Evolutionary conservation across 2,113 vertebrate species (phyloP), one percentile per base, ranked within the genome.

Genomic region (Forbesichthys papilliferus): DNA sequence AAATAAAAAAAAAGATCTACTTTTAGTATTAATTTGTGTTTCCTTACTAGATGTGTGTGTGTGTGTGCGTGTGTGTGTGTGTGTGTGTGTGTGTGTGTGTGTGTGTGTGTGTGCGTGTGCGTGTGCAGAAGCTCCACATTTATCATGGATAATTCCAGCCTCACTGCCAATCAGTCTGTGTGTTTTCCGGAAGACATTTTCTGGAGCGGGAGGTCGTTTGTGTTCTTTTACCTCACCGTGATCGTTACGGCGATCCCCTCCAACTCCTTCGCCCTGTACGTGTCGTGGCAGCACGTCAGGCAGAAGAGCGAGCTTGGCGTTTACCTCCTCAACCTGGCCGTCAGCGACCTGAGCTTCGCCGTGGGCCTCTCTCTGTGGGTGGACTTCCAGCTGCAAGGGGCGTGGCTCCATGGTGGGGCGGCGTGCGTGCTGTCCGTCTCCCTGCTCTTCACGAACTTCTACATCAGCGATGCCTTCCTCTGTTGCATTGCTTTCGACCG

Each of bases 401-500:
- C 89, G 60, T 96, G 95, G 96, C 62, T 8, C 0, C 63, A 91
- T 3, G 86, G 93, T 1, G 11, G 72, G 0, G 18, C 13, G 0
- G 51, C 84, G 1, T 96, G 93, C 51, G 1, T 82, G 0, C 12
- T 90, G 2, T 92, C 87, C 0, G 82, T 92, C 20, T 94, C 93
- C 49, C 59, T 93, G 18, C 92, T 87, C 48, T 93, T 92, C 73
- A 89, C 93, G 49, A 96, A 97, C 79, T 95, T 95, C 20, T 96
- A 97, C 86, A 94, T 91, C 75, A 95, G 95, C 11, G 90, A 94
- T 0, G 90, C 91, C 0, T 91, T 97, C 67, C 94, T 98, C 27
- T 93, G 95, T 82, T 97, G 95, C 88, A 95, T 98, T 1, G 92
- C 96, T 0, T 0, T 96, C 0, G 88, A 96, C 66, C 92, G 95